Evolutionary conservation across 2,888 invertebrate species (phyloP).

Genomic region (Arctia plantaginis): DNA sequence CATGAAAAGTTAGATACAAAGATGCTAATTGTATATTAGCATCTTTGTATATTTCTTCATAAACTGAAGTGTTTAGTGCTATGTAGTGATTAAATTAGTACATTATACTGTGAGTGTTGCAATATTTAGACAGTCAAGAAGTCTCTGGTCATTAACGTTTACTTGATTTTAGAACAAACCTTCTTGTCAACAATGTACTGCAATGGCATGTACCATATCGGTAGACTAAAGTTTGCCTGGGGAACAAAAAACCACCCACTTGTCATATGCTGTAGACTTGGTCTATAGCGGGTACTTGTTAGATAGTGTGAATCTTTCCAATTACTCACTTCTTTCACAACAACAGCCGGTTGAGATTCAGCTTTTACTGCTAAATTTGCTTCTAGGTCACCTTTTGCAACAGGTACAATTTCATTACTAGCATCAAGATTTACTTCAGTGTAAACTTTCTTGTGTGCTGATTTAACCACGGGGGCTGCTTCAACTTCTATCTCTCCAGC

Average conservation of each 20-base stretch:
- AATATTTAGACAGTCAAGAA: constrained; percentile 56
- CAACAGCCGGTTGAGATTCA: constrained; percentile 58
- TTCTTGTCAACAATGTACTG: constrained; percentile 53
- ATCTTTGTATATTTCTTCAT: neutral
- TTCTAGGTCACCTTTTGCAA: constrained; percentile 43
- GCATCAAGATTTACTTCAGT: constrained; percentile 64
- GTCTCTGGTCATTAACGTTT: constrained; percentile 57
- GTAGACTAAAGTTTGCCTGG: constrained; percentile 49
- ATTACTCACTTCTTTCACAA: constrained; percentile 79
- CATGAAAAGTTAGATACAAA: constrained; percentile 2
- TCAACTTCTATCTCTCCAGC: constrained; percentile 56
- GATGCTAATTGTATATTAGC: too few species aligned
- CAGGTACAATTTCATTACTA: constrained; percentile 67
- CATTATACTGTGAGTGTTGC: constrained; percentile 24
- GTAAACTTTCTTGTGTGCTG: constrained; percentile 57
- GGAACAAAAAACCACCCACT: constrained; percentile 61
- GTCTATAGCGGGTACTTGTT: constrained; percentile 39
- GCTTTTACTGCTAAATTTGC: constrained; percentile 54
- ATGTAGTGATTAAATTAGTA: constrained; percentile 19
- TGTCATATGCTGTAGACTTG: constrained; percentile 58
- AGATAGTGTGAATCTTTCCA: constrained; percentile 34
- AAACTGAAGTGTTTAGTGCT: constrained; percentile 5
- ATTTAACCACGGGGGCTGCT: constrained; percentile 48
- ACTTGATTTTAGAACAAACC: constrained; percentile 62
- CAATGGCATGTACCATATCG: constrained; percentile 49